Conservation (phyloP, 2,113 vertebrate species). For the Morone chrysops region DNA sequence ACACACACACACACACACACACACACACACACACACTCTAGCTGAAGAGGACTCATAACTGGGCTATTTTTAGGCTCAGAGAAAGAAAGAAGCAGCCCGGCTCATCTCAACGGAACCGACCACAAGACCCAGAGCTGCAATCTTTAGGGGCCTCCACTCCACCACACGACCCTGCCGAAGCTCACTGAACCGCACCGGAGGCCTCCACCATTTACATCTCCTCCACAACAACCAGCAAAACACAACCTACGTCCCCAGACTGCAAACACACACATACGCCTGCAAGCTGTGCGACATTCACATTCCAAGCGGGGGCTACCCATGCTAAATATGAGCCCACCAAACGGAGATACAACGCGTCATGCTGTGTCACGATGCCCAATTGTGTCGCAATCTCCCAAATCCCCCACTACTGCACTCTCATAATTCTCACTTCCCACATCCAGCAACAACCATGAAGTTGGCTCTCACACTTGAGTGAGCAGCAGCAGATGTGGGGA, state of each 20-base stretch:
- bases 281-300: constrained; percentile 38
- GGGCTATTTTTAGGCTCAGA: constrained; percentile 74
- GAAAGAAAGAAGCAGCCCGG: constrained; percentile 33
- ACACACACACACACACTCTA: constrained; percentile 57
- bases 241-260: background rate
- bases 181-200: constrained; percentile 51
- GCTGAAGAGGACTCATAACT: constrained; percentile 57
- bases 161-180: constrained; percentile 38
- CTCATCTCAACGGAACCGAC: constrained; percentile 54
- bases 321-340: constrained; percentile 41
- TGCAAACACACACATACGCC: constrained; percentile 36
- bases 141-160: constrained; percentile 51
- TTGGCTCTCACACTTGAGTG: constrained; percentile 44
- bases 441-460: constrained; percentile 53
- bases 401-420: constrained; percentile 16
- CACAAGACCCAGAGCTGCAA: constrained; percentile 41
- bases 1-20: constrained; percentile 52
- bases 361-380: constrained; percentile 63
- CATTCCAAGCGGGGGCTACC: constrained; percentile 28
- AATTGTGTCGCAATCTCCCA: constrained; percentile 46
- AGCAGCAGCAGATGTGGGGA: constrained; percentile 60
- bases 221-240: constrained; percentile 19
- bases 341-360: constrained; percentile 62
- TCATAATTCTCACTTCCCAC: constrained; percentile 47
- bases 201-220: constrained; percentile 38